phyloP scores from a whole-genome alignment of 2,113 vertebrate species.

The Dromaius novaehollandiae region DNA sequence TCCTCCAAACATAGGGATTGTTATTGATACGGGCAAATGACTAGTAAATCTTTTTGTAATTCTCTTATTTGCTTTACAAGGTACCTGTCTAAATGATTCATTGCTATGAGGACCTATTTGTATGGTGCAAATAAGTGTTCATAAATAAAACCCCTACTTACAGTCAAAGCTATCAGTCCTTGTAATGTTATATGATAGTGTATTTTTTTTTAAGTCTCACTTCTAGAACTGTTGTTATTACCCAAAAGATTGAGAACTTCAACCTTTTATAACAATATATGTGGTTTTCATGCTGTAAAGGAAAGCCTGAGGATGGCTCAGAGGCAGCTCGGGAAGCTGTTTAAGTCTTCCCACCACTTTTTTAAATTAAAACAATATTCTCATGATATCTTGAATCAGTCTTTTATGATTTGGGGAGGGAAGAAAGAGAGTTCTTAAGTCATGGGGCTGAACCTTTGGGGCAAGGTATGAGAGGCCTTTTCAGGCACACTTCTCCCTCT shows the following conservation, averaged over 20 bases:
- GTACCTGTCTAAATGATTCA: neutral
- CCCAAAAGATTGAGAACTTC: neutral
- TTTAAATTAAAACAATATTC: neutral
- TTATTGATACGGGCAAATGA: neutral
- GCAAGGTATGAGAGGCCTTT: neutral
- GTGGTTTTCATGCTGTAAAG: neutral
- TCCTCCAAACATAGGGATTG: neutral
- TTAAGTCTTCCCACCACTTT: neutral
- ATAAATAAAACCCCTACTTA: neutral
- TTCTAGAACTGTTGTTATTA: neutral
- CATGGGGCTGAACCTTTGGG: neutral
- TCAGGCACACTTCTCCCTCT: neutral
- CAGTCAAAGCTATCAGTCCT: neutral
- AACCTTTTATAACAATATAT: neutral
- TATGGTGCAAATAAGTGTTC: neutral
- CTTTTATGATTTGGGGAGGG: neutral
- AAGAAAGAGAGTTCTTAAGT: neutral
- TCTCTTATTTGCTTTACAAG: slow-evolving; percentile 16
- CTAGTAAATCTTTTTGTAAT: slow-evolving; percentile 11
- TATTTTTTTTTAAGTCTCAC: neutral
- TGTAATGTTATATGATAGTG: neutral
- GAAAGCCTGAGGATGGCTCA: neutral
- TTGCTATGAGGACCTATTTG: neutral
- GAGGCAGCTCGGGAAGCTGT: neutral
- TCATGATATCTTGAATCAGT: neutral